These are phyloP conservation scores for Cyprinus carpio DNA, from an alignment of 2,113 vertebrate species.

Conservation along the genomic window DNA sequence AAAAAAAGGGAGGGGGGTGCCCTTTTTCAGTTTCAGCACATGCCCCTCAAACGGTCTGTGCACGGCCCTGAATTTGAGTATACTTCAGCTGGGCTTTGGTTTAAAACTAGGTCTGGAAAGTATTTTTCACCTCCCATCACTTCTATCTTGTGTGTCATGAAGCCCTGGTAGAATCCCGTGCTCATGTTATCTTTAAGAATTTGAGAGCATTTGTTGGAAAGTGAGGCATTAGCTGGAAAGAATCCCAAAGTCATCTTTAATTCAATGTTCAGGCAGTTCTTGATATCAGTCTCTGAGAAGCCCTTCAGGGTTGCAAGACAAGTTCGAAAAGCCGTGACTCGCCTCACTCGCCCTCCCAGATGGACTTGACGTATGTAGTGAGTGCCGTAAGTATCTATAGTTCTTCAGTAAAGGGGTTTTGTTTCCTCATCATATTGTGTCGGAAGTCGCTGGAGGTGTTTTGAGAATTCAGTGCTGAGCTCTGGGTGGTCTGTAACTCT, in stretches of 20 bases:
- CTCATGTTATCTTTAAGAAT: conserved; percentile 72
- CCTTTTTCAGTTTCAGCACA: too few relatives aligned
- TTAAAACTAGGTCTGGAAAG: conserved; percentile 71
- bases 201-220: conserved; percentile 70
- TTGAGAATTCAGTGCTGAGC: conserved; percentile 74
- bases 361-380: conserved; percentile 79
- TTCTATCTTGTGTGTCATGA: conserved; percentile 75
- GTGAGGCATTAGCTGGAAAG: conserved; percentile 65
- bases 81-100: conserved; percentile 65
- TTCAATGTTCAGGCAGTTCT: conserved; percentile 75
- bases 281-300: conserved; percentile 69
- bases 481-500: conserved; percentile 73
- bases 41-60: too few relatives aligned
- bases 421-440: conserved; percentile 57
- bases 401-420: conserved; percentile 65
- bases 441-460: conserved; percentile 72
- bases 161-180: conserved; percentile 75
- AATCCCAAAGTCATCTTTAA: conserved; percentile 72
- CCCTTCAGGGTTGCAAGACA: conserved; percentile 77
- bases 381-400: conserved; percentile 79
- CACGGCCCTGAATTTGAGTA: too few relatives aligned
- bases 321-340: conserved; percentile 77
- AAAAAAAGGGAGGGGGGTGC: too few relatives aligned
- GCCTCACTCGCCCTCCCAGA: conserved; percentile 75
- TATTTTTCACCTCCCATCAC: conserved; percentile 74